Evolutionary conservation across 2,888 invertebrate genomes (phyloP), one percentile per base, ranked within the genome.

Genomic region (Tridacna gigas): DNA sequence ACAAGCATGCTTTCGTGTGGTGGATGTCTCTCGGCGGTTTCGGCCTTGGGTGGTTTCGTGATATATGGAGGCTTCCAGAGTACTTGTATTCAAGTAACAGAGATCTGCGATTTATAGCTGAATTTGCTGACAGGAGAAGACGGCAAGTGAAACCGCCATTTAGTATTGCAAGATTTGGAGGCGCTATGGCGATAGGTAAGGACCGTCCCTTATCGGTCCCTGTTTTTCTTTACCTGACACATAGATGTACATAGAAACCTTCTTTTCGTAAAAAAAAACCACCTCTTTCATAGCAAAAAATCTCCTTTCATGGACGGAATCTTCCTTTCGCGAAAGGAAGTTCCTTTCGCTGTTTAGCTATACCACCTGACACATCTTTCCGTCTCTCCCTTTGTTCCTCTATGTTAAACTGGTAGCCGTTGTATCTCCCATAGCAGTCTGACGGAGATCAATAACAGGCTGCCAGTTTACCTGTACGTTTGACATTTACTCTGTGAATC

Each of bases 1-100:
- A 98, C 95, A 96, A 97, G 28, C 99, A 99, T 91, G 99, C 98
- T 0, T 97, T 99, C 93, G 96, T 98, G 0, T 98, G 97, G 96
- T 97, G 97, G 96, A 97, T 97, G 82, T 97, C 98, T 0, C 95
- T 97, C 25, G 98, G 92, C 28, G 98, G 94, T 5, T 97, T 97
- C 93, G 97, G 98, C 0, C 92, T 97, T 22, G 98, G 98, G 13
- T 98, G 98, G 97, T 90, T 99, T 0, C 96, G 97, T 12, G 99
- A 99, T 94, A 94, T 98, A 1, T 97, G 97, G 91, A 74, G 96
- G 86, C 97, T 99, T 80, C 97, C 98, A 0, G 96, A 97, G 77
- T 98, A 98, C 95, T 98, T 98, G 2, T 96, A 96, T 79, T 97
- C 98, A 69, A 94, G 93, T 18, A 95, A 95, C 89, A 90, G 93